Evolutionary conservation across 2,888 invertebrate genomes (phyloP).

Genomic region (Plagodis dolabraria): DNA sequence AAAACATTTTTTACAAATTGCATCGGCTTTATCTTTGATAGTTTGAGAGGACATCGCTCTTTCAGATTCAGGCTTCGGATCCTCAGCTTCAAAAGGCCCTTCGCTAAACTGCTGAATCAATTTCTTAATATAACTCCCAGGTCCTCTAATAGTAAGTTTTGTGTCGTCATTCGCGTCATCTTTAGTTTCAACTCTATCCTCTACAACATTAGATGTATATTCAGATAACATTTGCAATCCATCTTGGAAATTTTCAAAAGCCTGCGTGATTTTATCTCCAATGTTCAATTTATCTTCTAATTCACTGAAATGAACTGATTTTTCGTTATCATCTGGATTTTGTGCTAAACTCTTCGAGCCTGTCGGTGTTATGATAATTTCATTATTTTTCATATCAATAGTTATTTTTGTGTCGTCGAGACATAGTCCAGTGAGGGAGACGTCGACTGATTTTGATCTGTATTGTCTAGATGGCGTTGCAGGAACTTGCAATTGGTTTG

Average conservation of each 20-base stretch:
- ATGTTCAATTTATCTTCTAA: slow-evolving; percentile 69
- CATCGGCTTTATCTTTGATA: slow-evolving; percentile 76
- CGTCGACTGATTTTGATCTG: slow-evolving; percentile 85
- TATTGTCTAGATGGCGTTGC: slow-evolving; percentile 70
- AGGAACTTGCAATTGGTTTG: slow-evolving; percentile 71
- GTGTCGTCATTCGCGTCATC: slow-evolving; percentile 52
- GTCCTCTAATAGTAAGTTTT: slow-evolving; percentile 73
- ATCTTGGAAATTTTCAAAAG: slow-evolving; percentile 72
- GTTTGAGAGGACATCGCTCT: slow-evolving; percentile 61
- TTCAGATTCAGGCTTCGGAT: slow-evolving; percentile 69
- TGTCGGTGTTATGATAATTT: slow-evolving; percentile 76
- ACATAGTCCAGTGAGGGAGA: slow-evolving; percentile 67
- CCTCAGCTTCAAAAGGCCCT: slow-evolving; percentile 71
- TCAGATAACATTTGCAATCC: slow-evolving; percentile 66
- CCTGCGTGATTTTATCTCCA: slow-evolving; percentile 66
- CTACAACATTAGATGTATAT: slow-evolving; percentile 48
- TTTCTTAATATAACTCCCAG: slow-evolving; percentile 78
- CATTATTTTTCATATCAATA: slow-evolving; percentile 71
- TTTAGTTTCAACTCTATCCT: slow-evolving; percentile 40
- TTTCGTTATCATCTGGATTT: slow-evolving; percentile 22
- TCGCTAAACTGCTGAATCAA: slow-evolving; percentile 81
- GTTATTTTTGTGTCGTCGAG: slow-evolving; percentile 74
- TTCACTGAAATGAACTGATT: slow-evolving; percentile 57
- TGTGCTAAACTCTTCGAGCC: slow-evolving; percentile 56
- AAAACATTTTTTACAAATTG: slow-evolving; percentile 80